Evolutionary conservation across 92 coral and sea anemone genomes (phyloP).

Genomic region (Porites rus): DNA sequence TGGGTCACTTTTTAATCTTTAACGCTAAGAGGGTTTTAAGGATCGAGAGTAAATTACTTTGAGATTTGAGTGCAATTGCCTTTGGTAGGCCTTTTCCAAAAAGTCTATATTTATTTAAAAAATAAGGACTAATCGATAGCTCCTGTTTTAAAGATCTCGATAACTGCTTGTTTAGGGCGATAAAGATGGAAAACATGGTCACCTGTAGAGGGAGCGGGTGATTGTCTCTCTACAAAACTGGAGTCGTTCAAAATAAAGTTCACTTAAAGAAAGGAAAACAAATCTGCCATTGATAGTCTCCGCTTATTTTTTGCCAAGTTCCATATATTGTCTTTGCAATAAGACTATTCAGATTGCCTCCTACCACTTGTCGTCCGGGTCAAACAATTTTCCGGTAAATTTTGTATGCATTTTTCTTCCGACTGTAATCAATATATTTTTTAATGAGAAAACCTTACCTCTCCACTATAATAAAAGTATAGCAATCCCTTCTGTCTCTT

Average conservation of each 20-base stretch:
- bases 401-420: neutral
- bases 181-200: neutral
- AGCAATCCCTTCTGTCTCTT: neutral
- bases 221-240: neutral
- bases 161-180: neutral
- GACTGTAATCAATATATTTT: neutral
- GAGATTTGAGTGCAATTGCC: neutral
- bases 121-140: neutral
- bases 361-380: neutral
- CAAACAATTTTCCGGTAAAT: neutral
- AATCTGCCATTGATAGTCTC: neutral
- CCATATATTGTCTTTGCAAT: neutral
- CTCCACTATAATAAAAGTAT: neutral
- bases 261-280: neutral
- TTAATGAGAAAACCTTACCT: neutral
- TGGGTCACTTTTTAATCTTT: too few species aligned
- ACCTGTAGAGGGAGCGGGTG: slow-evolving; percentile 10
- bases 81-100: neutral
- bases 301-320: neutral
- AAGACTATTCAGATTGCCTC: neutral
- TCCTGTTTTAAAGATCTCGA: too few species aligned
- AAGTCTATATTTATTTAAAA: neutral
- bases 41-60: too few species aligned
- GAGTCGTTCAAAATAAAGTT: neutral
- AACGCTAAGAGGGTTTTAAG: too few species aligned